Percentiles rank a stretch among this genome's conserved stretches.
These are phyloP conservation scores for Siphonodentalium dalli DNA, from an alignment of 2,888 invertebrate species.

Conservation along the genomic window DNA sequence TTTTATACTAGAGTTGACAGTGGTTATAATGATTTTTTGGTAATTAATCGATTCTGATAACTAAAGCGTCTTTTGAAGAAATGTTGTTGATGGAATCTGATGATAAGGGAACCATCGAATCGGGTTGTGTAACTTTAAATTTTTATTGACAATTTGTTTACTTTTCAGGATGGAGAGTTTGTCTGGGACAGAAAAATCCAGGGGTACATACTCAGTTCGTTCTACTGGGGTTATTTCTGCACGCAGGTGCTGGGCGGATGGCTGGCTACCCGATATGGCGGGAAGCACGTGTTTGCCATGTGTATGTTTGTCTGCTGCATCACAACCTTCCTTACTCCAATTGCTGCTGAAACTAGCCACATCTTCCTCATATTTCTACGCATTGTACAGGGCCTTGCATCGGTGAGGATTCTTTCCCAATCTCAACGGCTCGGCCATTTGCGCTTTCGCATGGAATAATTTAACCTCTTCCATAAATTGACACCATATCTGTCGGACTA, in stretches of 20 bases:
- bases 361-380: slow-evolving; percentile 44
- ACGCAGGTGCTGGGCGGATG: slow-evolving; percentile 56
- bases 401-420: slow-evolving; percentile 45
- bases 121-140: too few species aligned
- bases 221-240: slow-evolving; percentile 56
- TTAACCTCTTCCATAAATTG: too few species aligned
- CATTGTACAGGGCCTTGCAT: slow-evolving; percentile 43
- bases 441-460: too few species aligned
- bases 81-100: too few species aligned
- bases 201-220: slow-evolving; percentile 50
- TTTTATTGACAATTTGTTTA: too few species aligned
- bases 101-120: too few species aligned
- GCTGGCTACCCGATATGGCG: slow-evolving; percentile 56
- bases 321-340: slow-evolving; percentile 51
- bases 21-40: too few species aligned
- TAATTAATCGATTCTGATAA: too few species aligned
- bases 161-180: slow-evolving; percentile 45
- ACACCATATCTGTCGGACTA: too few species aligned
- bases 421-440: too few species aligned
- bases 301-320: slow-evolving; percentile 48
- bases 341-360: slow-evolving; percentile 42
- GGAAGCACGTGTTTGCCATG: slow-evolving; percentile 50
- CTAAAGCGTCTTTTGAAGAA: too few species aligned
- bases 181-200: slow-evolving; percentile 48
- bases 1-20: too few species aligned